Evolutionary conservation across 2,113 vertebrate species (phyloP), one percentile per base, ranked within the genome.

Genomic region (Proterorhinus semilunaris): DNA sequence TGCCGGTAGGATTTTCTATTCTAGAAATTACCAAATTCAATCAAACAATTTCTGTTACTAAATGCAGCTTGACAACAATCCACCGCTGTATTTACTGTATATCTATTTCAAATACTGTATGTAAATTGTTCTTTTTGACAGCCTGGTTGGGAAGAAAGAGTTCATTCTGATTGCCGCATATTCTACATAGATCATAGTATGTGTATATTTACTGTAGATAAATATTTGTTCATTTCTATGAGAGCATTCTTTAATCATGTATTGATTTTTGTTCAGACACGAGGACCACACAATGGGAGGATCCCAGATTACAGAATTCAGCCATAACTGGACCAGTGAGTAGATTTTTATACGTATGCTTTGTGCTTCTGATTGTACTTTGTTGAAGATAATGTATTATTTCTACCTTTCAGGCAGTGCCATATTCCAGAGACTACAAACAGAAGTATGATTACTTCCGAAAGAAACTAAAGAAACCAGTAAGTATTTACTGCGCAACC

Each of bases 381-480:
- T 8, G 4, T 17, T 67, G 49, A 52, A 13, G 4, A 49, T 17
- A 36, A 36, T 66, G 49, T 64, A 65, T 80, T 69, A 0, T n/a
- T 64, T 17, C 63, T 51, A 67, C 61, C 51, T 81, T 52, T 72
- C 76, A 99, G 98, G 98, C 97, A 64, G 98, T 99, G 93, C 98
- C 98, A 91, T 99, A 99, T 87, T 99, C 98, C 90, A 94, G 98
- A 90, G 97, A 99, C 88, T 99, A 99, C 81, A 99, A 99, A 83
- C 92, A 97, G 81, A 99, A 99, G 83, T 99, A 99, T 21, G 97
- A 99, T 45, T 99, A 97, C 93, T 99, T 99, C 94, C 92, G 95
- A 55, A 98, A 97, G 87, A 99, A 98, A 82, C 46, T 98, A 79
- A 98, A 96, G 92, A 99, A 98, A 81, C 98, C 96, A 84, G 98